Percentiles rank a stretch among this genome's conserved stretches.
Evolutionary conservation across 1,140 invertebrate species (phyloP).

Genomic region (Homalodisca vitripennis): DNA sequence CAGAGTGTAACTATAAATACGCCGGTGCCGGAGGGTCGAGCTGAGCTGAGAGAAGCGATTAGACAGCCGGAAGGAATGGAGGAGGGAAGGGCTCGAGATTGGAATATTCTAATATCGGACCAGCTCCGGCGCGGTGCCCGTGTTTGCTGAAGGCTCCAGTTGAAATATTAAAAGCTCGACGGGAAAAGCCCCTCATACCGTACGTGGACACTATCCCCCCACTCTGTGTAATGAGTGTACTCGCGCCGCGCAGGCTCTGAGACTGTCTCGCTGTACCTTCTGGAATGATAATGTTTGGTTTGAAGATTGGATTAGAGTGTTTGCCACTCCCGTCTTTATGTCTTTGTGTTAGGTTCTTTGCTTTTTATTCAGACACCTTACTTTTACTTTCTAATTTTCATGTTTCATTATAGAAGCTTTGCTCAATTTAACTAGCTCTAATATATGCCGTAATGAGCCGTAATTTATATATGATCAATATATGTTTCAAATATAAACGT

Average conservation of each 20-base stretch:
- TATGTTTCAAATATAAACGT: too few species aligned
- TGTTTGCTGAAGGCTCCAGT: slow-evolving; percentile 12
- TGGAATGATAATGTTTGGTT: slow-evolving; percentile 4
- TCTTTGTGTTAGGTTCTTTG: neutral
- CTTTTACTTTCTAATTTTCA: too few species aligned
- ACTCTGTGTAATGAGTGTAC: too few species aligned
- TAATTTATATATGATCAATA: too few species aligned
- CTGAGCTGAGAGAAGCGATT: neutral
- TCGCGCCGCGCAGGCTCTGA: neutral
- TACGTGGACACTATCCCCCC: too few species aligned
- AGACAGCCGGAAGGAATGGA: neutral
- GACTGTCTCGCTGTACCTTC: neutral
- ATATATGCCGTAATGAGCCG: too few species aligned
- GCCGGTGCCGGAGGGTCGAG: neutral
- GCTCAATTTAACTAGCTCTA: too few species aligned
- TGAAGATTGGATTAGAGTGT: slow-evolving; percentile 11
- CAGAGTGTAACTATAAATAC: too few species aligned
- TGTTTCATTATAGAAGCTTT: too few species aligned
- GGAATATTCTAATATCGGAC: slow-evolving; percentile 15
- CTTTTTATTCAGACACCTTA: slow-evolving; percentile 1
- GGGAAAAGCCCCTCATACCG: slow-evolving; percentile 3
- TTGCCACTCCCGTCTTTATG: neutral
- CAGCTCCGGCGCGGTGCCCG: too few species aligned
- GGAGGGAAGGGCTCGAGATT: neutral
- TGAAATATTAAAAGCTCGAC: slow-evolving; percentile 10